Conservation (phyloP, 2,888 invertebrate species). For the Eulithis testata region DNA sequence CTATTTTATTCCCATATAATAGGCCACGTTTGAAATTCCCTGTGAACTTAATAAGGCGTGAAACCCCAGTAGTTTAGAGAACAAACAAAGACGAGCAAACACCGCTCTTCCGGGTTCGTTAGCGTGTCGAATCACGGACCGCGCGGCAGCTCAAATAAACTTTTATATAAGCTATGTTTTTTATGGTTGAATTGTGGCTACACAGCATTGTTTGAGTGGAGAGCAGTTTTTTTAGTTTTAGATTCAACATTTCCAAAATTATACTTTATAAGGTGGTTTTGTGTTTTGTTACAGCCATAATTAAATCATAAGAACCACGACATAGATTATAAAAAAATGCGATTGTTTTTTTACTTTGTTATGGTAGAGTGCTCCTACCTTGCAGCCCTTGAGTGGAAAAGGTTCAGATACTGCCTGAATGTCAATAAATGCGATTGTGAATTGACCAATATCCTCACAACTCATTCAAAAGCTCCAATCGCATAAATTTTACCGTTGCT, state of each 20-base stretch:
- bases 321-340: no score
- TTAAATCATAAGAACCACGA: no score
- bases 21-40: not conserved
- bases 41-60: slow-evolving; percentile 22
- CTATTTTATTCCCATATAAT: not conserved
- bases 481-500: slow-evolving; percentile 12
- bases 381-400: no score
- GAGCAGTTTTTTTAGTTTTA: no score
- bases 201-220: no score
- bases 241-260: no score
- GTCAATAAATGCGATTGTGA: not conserved
- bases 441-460: slow-evolving; percentile 6
- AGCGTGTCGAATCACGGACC: slow-evolving; percentile 47
- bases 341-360: no score
- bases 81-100: slow-evolving; percentile 62
- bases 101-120: slow-evolving; percentile 59
- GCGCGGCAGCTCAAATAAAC: slow-evolving; percentile 48
- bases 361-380: no score
- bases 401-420: not conserved
- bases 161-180: slow-evolving; percentile 48
- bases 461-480: slow-evolving; percentile 14
- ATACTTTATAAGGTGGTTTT: no score
- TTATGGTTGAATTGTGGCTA: slow-evolving; percentile 26
- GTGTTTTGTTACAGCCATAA: no score
- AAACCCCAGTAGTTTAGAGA: slow-evolving; percentile 29